phyloP scores from a whole-genome alignment of 2,797 vertebrate species.

The Pristis pectinata region DNA sequence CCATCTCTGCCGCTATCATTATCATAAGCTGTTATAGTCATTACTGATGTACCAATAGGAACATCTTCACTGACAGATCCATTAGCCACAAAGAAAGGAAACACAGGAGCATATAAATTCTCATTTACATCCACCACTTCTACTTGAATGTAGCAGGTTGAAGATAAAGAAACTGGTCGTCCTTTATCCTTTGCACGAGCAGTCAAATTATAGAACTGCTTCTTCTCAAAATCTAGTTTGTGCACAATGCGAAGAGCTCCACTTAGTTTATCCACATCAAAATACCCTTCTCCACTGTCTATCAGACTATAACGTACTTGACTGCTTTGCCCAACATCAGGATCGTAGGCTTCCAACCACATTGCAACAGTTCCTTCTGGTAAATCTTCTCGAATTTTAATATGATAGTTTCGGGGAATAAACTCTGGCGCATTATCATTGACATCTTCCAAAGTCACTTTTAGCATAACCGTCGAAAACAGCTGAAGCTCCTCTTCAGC shows the following conservation, averaged over 20 bases:
- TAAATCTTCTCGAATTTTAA: conserved; percentile 89
- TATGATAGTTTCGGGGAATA: conserved; percentile 80
- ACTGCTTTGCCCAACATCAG: conserved; percentile 79
- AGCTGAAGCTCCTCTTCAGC: conserved; percentile 72
- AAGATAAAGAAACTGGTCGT: conserved; percentile 81
- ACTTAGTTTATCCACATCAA: conserved; percentile 92
- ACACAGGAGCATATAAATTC: conserved; percentile 79
- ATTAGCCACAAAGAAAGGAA: conserved; percentile 81
- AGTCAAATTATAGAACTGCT: conserved; percentile 84
- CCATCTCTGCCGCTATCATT: conserved; percentile 84
- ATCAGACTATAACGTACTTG: conserved; percentile 87
- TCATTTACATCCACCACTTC: conserved; percentile 93
- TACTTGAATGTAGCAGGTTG: conserved; percentile 84
- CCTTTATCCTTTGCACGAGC: conserved; percentile 93
- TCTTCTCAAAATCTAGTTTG: conserved; percentile 86
- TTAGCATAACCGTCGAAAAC: conserved; percentile 75
- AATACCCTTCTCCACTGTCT: conserved; percentile 79
- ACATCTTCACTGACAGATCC: conserved; percentile 86
- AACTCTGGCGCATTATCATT: conserved; percentile 93
- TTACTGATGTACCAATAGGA: conserved; percentile 74
- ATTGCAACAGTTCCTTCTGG: conserved; percentile 83
- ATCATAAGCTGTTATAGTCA: conserved; percentile 82
- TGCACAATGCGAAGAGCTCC: conserved; percentile 83
- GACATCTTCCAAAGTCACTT: conserved; percentile 82
- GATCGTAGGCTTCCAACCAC: conserved; percentile 90